Evolutionary conservation across 2,888 invertebrate genomes (phyloP), one percentile per base, ranked within the genome.

Genomic region (Linyphia triangularis): DNA sequence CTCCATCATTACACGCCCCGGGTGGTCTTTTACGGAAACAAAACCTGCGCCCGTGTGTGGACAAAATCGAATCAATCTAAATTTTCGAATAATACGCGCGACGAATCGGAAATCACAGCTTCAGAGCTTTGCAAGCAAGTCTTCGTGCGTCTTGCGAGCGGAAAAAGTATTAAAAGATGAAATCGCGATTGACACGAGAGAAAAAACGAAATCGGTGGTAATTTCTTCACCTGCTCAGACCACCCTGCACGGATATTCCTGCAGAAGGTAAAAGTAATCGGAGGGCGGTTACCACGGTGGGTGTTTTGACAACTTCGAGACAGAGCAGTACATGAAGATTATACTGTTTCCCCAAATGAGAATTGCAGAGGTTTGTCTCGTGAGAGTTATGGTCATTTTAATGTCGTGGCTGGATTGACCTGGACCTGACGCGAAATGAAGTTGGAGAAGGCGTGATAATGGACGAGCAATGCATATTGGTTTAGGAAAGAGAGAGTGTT

Each of bases 41-140:
- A 57, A 73, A 73, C 28, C 40, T 10, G 22, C 28, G 51, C 43
- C 40, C 10, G 26, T 9, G 59, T 26, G 22, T 40, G 9, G 40
- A 43, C 13, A 59, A 70, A 81, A 70, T 24, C 63, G 78, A 79
- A 86, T 86, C 85, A 79, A 86, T 86, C 85, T 86, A 86, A 86
- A 86, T 86, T 86, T 85, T 59, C 79, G 37, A 37, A 59, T 86
- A 86, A 86, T 86, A 72, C 28, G 72, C 85, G 79, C 16, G 57
- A 72, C 85, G 85, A 86, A 86, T 86, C 72, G 79, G 40, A 86
- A 86, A 86, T 86, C 73, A 73, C 40, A 73, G 51, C 33, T 13
- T 73, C 28, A 1, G 10, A 26, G 28, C 7, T 33, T 57, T 30
- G 59, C 19, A 57, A n/a, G 73, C 57, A 57, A 13, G 33, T n/a